These are phyloP conservation scores for Lagodon rhomboides DNA, from an alignment of 2,797 vertebrate genomes.

Conservation along the genomic window DNA sequence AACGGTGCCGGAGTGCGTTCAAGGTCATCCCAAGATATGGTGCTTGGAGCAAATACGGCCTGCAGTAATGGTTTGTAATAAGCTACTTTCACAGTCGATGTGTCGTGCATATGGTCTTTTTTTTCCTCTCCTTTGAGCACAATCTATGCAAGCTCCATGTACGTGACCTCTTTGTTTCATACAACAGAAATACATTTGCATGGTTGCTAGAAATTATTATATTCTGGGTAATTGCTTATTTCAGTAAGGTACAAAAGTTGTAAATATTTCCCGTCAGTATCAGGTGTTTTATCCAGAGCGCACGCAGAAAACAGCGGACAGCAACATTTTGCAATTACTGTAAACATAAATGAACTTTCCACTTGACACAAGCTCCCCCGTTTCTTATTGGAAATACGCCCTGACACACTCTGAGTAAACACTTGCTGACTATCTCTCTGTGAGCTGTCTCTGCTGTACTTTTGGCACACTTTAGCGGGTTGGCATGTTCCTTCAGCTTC, in stretches of 20 bases:
- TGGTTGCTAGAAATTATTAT: no score
- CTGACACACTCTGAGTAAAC: slow-evolving; percentile 54
- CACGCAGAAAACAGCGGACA: slow-evolving; percentile 19
- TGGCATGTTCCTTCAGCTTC: slow-evolving; percentile 44
- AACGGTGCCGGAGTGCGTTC: not conserved
- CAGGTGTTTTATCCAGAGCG: slow-evolving; percentile 5
- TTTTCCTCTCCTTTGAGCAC: not conserved
- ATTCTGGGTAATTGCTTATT: not conserved
- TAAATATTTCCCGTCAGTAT: slow-evolving; percentile 14
- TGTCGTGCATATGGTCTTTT: no score
- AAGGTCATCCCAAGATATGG: no score
- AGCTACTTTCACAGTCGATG: no score
- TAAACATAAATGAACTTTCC: slow-evolving; percentile 29
- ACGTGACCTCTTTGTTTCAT: not conserved
- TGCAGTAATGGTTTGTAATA: no score
- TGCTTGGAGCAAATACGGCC: no score
- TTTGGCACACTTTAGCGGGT: slow-evolving; percentile 48
- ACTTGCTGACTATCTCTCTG: slow-evolving; percentile 72
- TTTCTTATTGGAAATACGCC: slow-evolving; percentile 14
- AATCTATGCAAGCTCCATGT: not conserved
- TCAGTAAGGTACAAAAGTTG: not conserved
- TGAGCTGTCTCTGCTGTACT: slow-evolving; percentile 61
- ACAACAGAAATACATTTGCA: not conserved
- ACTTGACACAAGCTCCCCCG: slow-evolving; percentile 12
- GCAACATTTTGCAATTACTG: slow-evolving; percentile 18